These are phyloP conservation scores for Vireo griseus DNA, from an alignment of 2,797 vertebrate genomes.

Conservation along the genomic window DNA sequence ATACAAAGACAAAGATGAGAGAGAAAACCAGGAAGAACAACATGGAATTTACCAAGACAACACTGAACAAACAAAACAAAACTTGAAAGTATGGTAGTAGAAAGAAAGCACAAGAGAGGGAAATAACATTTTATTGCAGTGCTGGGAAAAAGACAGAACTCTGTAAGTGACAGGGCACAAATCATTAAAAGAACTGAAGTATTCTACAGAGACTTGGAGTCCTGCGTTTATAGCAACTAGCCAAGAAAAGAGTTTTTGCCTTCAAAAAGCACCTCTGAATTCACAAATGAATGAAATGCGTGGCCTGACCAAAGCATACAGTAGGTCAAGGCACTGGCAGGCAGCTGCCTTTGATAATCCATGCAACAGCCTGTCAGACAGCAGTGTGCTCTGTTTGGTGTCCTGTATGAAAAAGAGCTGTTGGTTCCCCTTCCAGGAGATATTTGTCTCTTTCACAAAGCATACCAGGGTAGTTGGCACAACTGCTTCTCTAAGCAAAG, in stretches of 20 bases:
- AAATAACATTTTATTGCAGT: constrained; percentile 26
- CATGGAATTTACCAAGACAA: constrained; percentile 36
- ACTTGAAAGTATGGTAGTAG: constrained; percentile 15
- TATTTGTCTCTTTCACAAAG: constrained; percentile 18
- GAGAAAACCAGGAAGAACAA: constrained; percentile 15
- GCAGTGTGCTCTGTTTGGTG: constrained; percentile 36
- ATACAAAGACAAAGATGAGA: constrained; percentile 11
- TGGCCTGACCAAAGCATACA: constrained; percentile 43
- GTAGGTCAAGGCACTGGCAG: constrained; percentile 54
- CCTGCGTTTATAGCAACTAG: constrained; percentile 38
- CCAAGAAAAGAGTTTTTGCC: constrained; percentile 26
- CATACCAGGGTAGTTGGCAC: neutral
- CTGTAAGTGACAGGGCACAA: constrained; percentile 39
- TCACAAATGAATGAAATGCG: constrained; percentile 47
- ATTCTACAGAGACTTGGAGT: constrained; percentile 61
- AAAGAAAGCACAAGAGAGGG: constrained; percentile 18
- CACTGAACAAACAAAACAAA: constrained; percentile 25
- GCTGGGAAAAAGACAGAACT: constrained; percentile 27
- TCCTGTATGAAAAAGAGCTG: constrained; percentile 35
- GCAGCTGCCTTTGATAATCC: constrained; percentile 52
- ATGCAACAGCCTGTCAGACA: constrained; percentile 50
- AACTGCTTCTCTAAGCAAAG: neutral
- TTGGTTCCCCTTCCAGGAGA: constrained; percentile 4
- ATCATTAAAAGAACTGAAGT: constrained; percentile 56
- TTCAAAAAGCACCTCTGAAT: constrained; percentile 62